A percentile compares a stretch with the other conserved stretches of the same genome.
Evolutionary conservation across 2,797 vertebrate genomes (phyloP).

Genomic region (Pseudochaenichthys georgianus): DNA sequence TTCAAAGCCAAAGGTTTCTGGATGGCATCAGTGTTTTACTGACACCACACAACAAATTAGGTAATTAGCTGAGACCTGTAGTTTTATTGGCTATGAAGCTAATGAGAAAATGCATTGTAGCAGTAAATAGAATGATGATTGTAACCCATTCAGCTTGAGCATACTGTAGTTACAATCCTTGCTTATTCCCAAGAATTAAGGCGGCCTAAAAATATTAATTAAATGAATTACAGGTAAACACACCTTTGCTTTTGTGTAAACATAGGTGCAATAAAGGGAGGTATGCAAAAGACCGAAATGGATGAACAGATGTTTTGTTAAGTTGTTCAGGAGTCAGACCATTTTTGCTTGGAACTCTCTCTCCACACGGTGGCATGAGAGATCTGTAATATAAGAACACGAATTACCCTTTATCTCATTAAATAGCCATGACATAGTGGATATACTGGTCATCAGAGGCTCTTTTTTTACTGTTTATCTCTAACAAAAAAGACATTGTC

Average conservation of each 20-base stretch:
- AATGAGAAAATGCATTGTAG: not conserved
- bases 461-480: not conserved
- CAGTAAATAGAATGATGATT: not conserved
- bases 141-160: not conserved
- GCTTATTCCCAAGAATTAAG: not conserved
- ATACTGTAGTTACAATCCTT: not conserved
- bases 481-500: not conserved
- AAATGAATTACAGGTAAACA: not conserved
- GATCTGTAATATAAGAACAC: conserved; percentile 6
- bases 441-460: not conserved
- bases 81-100: not conserved
- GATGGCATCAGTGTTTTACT: conserved; percentile 84
- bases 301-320: not conserved
- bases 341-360: conserved; percentile 7
- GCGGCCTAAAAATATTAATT: not conserved
- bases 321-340: not conserved
- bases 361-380: conserved; percentile 59
- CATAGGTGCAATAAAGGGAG: not conserved
- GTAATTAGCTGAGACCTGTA: conserved; percentile 85
- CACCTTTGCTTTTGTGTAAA: not conserved
- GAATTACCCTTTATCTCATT: conserved; percentile 16
- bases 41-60: conserved; percentile 85
- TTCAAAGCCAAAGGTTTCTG: conserved; percentile 84
- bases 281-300: not conserved
- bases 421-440: not conserved